Base-by-base conservation (phyloP, 2,888 invertebrate species). In the Automeris io region DNA sequence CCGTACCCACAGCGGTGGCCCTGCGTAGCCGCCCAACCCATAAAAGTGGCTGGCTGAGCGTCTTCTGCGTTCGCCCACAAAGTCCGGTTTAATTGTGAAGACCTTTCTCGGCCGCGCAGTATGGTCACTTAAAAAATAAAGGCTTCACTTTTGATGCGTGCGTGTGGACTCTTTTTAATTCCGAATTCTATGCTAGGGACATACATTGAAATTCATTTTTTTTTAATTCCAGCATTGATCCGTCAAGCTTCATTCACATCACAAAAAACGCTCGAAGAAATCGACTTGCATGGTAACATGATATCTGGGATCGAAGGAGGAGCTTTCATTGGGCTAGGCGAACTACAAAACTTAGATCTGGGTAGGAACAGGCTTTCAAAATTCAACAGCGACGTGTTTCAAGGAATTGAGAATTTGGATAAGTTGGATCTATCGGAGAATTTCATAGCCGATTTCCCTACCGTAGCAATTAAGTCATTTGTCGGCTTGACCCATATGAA, bases 371-470 rank as follows among this genome's bases (percentile, higher is more conserved):
- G 93, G 47, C 88, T 96, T 9, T 89, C 90, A 5, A 91, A 92
- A 55, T 90, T 96, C 61, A 95, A 95, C 71, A 95, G 95, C 68
- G 94, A 95, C 63, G 92, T 94, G 37, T 95, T 96, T 59, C 90
- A 91, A 86, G 91, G 94, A 37, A 90, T 94, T 3, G 90, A 90
- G 40, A 91, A 92, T 54, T 82, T 97, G 44, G 90, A 93, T 55
- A 91, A 91, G 53, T 80, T 98, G 48, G 95, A 96, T 69, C 82
- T 98, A 18, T 94, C 95, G 0, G 92, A 93, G 61, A 97, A 97
- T 83, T 95, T 95, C 67, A 91, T 97, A 39, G 87, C 88, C 1
- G 93, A 93, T 65, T 94, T 95, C 62, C 96, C 96, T 2, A 90
- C 91, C 0, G 91, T 93, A 6, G 93, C 95, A 0, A 69, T 96